Evolutionary conservation across 2,888 invertebrate genomes (phyloP).

Genomic region (Chalcis sispes): DNA sequence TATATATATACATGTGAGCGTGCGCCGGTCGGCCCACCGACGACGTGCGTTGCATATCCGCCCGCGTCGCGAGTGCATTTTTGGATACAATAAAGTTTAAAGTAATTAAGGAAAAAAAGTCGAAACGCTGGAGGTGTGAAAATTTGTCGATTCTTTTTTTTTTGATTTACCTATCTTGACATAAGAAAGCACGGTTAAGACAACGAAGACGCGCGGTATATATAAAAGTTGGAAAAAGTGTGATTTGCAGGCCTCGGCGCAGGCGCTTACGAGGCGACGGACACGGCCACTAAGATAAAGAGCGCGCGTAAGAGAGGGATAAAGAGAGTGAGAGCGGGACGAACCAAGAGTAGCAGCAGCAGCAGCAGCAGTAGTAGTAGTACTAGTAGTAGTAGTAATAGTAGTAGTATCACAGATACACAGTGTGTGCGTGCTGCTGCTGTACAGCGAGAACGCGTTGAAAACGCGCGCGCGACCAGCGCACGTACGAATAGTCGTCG

Average conservation of each 20-base stretch:
- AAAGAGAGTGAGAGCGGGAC: slow-evolving; percentile 6
- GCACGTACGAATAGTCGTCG: slow-evolving; percentile 26
- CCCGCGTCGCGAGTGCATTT: too few species aligned
- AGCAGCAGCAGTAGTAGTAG: background rate
- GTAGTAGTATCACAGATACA: background rate
- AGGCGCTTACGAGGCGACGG: slow-evolving; percentile 8
- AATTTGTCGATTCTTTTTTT: too few species aligned
- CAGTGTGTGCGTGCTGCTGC: background rate
- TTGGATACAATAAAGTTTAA: too few species aligned
- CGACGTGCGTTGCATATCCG: too few species aligned
- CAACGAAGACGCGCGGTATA: background rate
- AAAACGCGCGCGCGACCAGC: slow-evolving; percentile 12
- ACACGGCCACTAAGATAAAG: background rate
- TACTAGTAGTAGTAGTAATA: background rate
- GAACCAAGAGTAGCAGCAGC: background rate
- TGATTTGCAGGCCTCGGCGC: background rate
- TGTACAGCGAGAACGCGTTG: slow-evolving; percentile 18
- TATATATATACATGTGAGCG: too few species aligned
- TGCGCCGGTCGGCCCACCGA: too few species aligned
- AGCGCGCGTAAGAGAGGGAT: background rate
- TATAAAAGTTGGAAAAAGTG: background rate
- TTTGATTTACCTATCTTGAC: too few species aligned
- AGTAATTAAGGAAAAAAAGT: too few species aligned
- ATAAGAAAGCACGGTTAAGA: too few species aligned
- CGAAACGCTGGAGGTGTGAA: too few species aligned